Evolutionary conservation across 2,113 vertebrate species (phyloP), one percentile per base, ranked within the genome.

Genomic region (Thermophis baileyi): DNA sequence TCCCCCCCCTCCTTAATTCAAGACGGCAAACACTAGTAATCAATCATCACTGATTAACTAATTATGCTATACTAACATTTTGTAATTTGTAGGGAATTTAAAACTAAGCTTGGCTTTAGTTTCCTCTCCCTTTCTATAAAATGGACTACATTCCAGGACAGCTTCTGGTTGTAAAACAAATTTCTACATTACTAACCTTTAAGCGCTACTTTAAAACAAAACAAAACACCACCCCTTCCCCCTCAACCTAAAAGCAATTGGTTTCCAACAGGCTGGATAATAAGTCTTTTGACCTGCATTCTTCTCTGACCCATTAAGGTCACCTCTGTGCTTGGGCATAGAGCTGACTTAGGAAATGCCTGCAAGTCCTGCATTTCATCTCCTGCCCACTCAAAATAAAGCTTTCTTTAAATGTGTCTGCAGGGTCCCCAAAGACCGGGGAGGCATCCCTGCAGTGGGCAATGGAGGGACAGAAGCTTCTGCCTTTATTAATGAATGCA

Each of bases 401-500:
- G 99, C 98, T 98, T 98, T 98, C 98, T 99, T 98, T 99, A 98
- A 99, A 98, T 99, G 98, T 99, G 98, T 98, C 98, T 98, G 98
- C 95, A 96, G 91, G 97, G 97, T 98, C 98, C 99, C 99, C 93
- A 92, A 97, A 97, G 99, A 98, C 98, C 97, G 93, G 95, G 96
- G 98, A 99, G 98, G 98, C 98, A 98, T 99, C 98, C 98, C 98
- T 98, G 98, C 97, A 97, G 98, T 98, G 98, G 98, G 98, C 97
- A 98, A 98, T 98, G 98, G 98, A 98, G 99, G 98, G 99, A 98
- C 98, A 99, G 98, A 98, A 98, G 98, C 98, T 97, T 98, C 98
- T 98, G 99, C 98, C 98, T 99, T 98, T 99, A 99, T 99, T 99
- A 99, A 99, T 99, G 99, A 99, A 99, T 99, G 98, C 98, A 98